A percentile compares a stretch with the other conserved stretches of the same genome.
Conservation (phyloP, 2,113 vertebrate genomes). For the Tachuris rubrigastra region DNA sequence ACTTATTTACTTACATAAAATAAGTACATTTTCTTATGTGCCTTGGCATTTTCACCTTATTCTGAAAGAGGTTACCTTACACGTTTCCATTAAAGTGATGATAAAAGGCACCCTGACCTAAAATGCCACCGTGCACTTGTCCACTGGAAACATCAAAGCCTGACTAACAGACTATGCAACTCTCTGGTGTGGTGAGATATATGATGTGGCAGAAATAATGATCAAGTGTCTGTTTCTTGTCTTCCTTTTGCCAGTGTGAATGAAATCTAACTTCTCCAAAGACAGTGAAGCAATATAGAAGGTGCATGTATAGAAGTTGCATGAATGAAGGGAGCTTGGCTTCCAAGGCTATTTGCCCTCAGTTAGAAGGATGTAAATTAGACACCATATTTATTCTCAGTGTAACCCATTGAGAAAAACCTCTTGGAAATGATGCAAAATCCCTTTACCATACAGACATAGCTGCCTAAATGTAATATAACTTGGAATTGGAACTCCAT, state of each 20-base stretch:
- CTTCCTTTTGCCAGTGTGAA: not conserved
- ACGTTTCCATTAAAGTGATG: not conserved
- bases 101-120: conserved; percentile 1
- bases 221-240: conserved; percentile 23
- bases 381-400: not conserved
- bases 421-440: not conserved
- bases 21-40: not conserved
- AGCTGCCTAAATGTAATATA: not conserved
- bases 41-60: not conserved
- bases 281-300: not conserved
- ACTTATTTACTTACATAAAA: not conserved
- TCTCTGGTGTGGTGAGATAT: not conserved
- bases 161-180: not conserved
- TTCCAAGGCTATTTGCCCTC: not conserved
- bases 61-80: not conserved
- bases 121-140: not conserved
- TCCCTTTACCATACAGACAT: not conserved
- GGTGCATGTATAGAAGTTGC: not conserved
- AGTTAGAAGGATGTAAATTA: not conserved
- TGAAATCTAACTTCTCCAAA: conserved; percentile 19
- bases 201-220: conserved; percentile 4
- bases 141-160: conserved; percentile 39
- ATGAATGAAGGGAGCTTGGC: not conserved
- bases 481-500: not conserved
- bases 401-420: not conserved